Conservation (phyloP, 2,888 invertebrate genomes). For the Parthenolecanium corni region DNA sequence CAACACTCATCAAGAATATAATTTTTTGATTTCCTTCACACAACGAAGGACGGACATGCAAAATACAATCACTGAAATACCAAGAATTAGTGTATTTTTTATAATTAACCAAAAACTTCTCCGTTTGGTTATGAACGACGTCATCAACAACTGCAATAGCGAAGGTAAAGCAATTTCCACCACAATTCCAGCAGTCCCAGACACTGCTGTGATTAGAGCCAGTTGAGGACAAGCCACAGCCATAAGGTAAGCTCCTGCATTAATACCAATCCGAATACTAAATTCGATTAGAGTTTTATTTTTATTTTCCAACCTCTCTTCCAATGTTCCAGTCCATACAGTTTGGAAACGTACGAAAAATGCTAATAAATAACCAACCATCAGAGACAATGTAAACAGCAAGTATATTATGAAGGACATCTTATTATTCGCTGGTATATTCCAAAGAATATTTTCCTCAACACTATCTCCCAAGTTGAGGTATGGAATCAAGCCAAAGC, state of each 20-base stretch:
- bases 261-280: neutral
- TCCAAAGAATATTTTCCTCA: conserved; percentile 73
- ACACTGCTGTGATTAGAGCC: neutral
- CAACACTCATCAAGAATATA: too few species aligned
- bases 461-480: conserved; percentile 63
- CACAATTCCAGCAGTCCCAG: neutral
- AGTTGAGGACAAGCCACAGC: neutral
- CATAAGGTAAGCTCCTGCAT: neutral
- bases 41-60: too few species aligned
- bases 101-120: too few species aligned
- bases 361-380: neutral
- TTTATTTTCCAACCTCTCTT: too few species aligned
- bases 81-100: too few species aligned
- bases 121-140: too few species aligned
- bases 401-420: neutral
- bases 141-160: neutral
- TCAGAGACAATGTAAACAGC: neutral
- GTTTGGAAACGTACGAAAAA: conserved; percentile 10
- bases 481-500: conserved; percentile 84
- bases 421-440: conserved; percentile 46
- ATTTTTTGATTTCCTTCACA: too few species aligned
- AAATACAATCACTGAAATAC: too few species aligned
- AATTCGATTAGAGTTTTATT: neutral
- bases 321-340: neutral
- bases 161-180: conserved; percentile 7